Percentiles rank a stretch among this genome's conserved stretches.
phyloP scores from a whole-genome alignment of 2,113 vertebrate genomes.

The Gymnarchus niloticus region DNA sequence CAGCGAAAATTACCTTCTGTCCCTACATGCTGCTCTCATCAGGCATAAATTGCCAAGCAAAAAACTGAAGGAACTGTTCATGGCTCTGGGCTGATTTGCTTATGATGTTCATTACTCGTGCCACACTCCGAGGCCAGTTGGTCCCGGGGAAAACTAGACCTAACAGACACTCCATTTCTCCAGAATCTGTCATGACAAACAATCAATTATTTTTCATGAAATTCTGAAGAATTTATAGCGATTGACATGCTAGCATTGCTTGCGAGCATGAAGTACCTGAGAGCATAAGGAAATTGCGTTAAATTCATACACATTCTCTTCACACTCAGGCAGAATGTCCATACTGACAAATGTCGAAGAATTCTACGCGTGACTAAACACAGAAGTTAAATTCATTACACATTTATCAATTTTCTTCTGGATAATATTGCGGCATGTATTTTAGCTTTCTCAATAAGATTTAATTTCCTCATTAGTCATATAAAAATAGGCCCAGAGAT shows the following conservation, averaged over 20 bases:
- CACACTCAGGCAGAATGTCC: not conserved
- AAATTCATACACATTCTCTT: not conserved
- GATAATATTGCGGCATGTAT: not conserved
- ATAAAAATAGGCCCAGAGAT: not conserved
- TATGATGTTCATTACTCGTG: not conserved
- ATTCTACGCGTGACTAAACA: not conserved
- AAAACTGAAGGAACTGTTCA: constrained; percentile 3
- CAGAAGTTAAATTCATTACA: not conserved
- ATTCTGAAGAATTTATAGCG: not conserved
- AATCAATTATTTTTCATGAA: constrained; percentile 10
- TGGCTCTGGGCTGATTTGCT: not conserved
- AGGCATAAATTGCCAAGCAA: constrained; percentile 13
- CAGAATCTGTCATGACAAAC: not conserved
- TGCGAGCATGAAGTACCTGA: not conserved
- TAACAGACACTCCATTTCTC: not conserved
- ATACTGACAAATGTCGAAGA: not conserved
- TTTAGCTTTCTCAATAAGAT: not conserved
- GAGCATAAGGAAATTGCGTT: not conserved
- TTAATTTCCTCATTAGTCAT: not conserved
- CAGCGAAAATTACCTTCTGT: constrained; percentile 18
- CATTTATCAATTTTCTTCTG: not conserved
- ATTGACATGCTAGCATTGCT: not conserved
- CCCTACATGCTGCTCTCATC: constrained; percentile 14
- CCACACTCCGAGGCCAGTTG: not conserved
- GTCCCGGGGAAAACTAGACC: not conserved